Base-by-base conservation (phyloP, 2,113 vertebrate genomes). In the Hydrolagus affinis region DNA sequence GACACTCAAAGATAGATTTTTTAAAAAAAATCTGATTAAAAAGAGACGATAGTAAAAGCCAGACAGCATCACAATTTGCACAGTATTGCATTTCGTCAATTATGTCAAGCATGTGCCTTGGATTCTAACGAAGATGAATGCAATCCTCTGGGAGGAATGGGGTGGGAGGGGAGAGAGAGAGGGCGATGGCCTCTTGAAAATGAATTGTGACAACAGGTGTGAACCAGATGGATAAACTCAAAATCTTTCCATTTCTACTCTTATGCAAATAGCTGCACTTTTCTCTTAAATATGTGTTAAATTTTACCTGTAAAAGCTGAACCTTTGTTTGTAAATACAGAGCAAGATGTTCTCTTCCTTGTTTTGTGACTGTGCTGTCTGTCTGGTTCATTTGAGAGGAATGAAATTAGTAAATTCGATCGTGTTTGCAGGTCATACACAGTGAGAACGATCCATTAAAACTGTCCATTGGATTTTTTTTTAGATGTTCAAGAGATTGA, bases 251-350 rank as follows among this genome's bases (percentile, higher is more conserved):
- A 68, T 83, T 66, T 83, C 21, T 68, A 83, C 15, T 25, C 28
- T 28, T 62, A 28, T 64, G 57, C 25, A 28, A 62, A 83, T 25
- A 62, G 17, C 77, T 80, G 25, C 78, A 66, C 60, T 83, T 17
- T 83, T 75, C 66, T 68, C 21, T 28, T 28, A 83, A 83, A 19
- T 83, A 83, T 83, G 60, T 83, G 78, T 83, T 44, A 83, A 83
- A 83, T 83, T 83, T 60, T 83, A 83, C 78, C 78, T 83, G 78
- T 83, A 83, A 83, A 66, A 83, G 78, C 78, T 83, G 78, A 83
- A 83, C 78, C 60, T 83, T 83, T 83, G 78, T 83, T 83, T 83
- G 78, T 17, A 83, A 83, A 83, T 83, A 83, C 78, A 83, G 78
- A 62, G 78, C 78, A 83, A 83, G 78, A 66, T 83, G 78, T 30